A percentile compares a stretch with the other conserved stretches of the same genome.
Conservation (phyloP, 2,888 invertebrate genomes). For the Heliconius hortense region DNA sequence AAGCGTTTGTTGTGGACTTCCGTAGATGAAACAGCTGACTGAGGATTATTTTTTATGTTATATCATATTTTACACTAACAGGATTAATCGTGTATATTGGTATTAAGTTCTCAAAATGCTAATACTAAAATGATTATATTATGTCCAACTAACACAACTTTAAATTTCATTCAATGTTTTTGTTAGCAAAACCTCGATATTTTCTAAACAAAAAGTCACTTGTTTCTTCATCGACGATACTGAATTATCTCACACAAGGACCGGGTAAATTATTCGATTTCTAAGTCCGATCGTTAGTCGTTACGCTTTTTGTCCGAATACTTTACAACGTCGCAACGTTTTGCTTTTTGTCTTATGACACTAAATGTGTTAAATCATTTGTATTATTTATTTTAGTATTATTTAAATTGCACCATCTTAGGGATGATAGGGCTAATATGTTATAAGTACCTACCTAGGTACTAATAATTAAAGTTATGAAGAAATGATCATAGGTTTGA, state of each 20-base stretch:
- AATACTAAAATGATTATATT: too few relatives aligned
- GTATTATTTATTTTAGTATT: not conserved
- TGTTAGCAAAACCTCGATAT: not conserved
- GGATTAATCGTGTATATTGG: too few relatives aligned
- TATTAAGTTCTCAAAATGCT: too few relatives aligned
- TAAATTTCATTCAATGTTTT: too few relatives aligned
- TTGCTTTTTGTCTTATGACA: not conserved
- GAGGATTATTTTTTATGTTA: constrained; percentile 4
- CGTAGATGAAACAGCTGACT: constrained; percentile 49
- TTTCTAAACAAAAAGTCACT: not conserved
- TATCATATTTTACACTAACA: not conserved
- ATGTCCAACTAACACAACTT: too few relatives aligned
- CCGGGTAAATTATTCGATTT: constrained; percentile 39
- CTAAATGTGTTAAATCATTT: not conserved
- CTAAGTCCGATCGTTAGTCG: constrained; percentile 32
- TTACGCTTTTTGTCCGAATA: constrained; percentile 21
- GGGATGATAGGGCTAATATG: too few relatives aligned
- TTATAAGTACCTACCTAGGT: too few relatives aligned
- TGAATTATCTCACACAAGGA: constrained; percentile 38
- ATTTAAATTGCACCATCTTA: not conserved
- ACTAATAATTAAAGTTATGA: too few relatives aligned
- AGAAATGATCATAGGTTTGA: too few relatives aligned
- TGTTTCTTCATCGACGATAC: not conserved
- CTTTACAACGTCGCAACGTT: not conserved
- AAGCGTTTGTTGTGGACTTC: constrained; percentile 62